These are phyloP conservation scores for Priocnemis perturbator DNA, from an alignment of 2,888 invertebrate genomes.

Conservation along the genomic window DNA sequence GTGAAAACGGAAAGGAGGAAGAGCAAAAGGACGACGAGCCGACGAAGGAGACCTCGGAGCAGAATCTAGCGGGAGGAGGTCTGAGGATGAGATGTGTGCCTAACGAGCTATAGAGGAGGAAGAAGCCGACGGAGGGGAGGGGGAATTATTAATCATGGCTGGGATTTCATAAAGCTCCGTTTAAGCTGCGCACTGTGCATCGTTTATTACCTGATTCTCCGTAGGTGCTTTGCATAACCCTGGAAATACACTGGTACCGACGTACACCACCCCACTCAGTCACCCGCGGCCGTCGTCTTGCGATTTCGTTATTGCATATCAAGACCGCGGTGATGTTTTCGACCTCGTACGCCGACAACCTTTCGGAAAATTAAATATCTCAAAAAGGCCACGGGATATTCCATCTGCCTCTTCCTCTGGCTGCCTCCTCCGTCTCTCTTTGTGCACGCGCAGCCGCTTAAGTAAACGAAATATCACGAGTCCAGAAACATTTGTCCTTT, in stretches of 20 bases:
- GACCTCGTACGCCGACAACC: constrained; percentile 15
- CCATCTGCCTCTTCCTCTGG: background rate
- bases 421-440: background rate
- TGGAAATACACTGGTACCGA: constrained; percentile 59
- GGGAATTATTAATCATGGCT: constrained; percentile 72
- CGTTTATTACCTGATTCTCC: constrained; percentile 67
- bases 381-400: too few species aligned
- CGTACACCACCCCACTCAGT: constrained; percentile 14
- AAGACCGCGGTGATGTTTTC: constrained; percentile 27
- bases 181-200: constrained; percentile 67
- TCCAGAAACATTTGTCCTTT: background rate
- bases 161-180: constrained; percentile 72
- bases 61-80: constrained; percentile 48
- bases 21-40: constrained; percentile 18
- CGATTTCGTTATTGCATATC: constrained; percentile 21
- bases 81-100: constrained; percentile 52
- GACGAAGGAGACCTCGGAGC: constrained; percentile 46
- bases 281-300: background rate
- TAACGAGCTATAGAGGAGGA: constrained; percentile 51
- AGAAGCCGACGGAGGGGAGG: constrained; percentile 17
- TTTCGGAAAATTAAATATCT: constrained; percentile 34
- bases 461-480: constrained; percentile 31
- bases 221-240: constrained; percentile 51
- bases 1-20: constrained; percentile 20
- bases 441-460: constrained; percentile 1